Evolutionary conservation across 2,797 vertebrate genomes (phyloP).

Genomic region (Acanthiza pusilla): DNA sequence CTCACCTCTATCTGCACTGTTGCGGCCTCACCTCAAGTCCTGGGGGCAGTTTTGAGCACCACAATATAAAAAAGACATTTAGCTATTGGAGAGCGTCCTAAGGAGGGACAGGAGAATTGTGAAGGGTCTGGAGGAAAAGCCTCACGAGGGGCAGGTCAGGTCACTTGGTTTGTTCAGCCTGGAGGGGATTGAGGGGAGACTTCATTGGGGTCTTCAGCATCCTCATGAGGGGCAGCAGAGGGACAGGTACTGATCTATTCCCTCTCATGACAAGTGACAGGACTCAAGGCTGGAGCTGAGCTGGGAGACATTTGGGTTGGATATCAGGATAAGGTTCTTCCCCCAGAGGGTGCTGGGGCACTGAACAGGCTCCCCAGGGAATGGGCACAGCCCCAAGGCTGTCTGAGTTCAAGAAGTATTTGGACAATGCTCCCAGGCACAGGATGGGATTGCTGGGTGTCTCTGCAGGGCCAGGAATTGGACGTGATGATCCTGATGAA

Average conservation of each 20-base stretch:
- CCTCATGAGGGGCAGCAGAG: background rate
- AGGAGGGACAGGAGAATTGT: background rate
- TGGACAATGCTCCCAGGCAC: rapidly evolving
- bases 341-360: background rate
- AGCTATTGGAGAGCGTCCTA: background rate
- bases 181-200: background rate
- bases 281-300: background rate
- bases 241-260: background rate
- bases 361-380: background rate
- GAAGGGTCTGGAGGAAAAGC: background rate
- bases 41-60: background rate
- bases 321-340: background rate
- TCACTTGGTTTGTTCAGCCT: background rate
- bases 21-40: background rate
- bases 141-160: background rate
- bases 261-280: background rate
- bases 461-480: background rate
- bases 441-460: background rate
- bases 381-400: background rate
- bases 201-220: rapidly evolving
- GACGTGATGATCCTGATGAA: background rate
- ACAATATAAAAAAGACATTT: background rate
- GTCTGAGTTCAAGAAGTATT: background rate
- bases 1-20: background rate
- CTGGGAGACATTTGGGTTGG: background rate